phyloP scores from a whole-genome alignment of 2,797 vertebrate species.

The Platalea minor region DNA sequence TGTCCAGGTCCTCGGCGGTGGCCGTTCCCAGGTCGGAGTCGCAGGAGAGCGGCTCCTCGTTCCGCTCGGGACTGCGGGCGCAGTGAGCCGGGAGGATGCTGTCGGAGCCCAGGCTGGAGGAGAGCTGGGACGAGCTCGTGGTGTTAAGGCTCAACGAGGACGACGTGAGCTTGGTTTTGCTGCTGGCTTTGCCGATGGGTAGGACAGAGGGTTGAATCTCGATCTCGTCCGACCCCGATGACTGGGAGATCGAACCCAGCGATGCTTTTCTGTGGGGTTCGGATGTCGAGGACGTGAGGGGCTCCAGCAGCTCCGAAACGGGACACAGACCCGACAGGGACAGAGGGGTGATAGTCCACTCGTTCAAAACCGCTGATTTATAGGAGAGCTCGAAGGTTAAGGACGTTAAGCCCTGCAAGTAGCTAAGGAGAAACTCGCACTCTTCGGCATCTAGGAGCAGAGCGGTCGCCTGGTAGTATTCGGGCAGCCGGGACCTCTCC shows the following conservation, averaged over 20 bases:
- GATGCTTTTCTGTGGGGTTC: slow-evolving; percentile 78
- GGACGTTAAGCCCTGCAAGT: slow-evolving; percentile 89
- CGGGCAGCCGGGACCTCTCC: slow-evolving; percentile 80
- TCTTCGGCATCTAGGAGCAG: slow-evolving; percentile 89
- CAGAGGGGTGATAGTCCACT: slow-evolving; percentile 93
- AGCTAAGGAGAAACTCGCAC: slow-evolving; percentile 91
- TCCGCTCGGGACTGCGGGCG: slow-evolving; percentile 70
- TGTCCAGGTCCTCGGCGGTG: slow-evolving; percentile 67
- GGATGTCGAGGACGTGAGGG: not conserved
- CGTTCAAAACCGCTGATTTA: slow-evolving; percentile 91
- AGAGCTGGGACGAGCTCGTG: slow-evolving; percentile 88
- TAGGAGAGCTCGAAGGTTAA: slow-evolving; percentile 92
- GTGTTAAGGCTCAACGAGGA: slow-evolving; percentile 91
- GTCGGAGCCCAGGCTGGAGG: slow-evolving; percentile 91
- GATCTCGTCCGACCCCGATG: slow-evolving; percentile 82
- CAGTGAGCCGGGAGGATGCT: slow-evolving; percentile 78
- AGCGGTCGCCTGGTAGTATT: slow-evolving; percentile 86
- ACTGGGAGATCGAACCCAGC: slow-evolving; percentile 87
- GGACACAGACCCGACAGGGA: slow-evolving; percentile 92
- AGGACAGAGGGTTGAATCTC: slow-evolving; percentile 66
- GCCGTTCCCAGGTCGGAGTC: slow-evolving; percentile 74
- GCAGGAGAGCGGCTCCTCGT: slow-evolving; percentile 76
- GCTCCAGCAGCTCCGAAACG: slow-evolving; percentile 71
- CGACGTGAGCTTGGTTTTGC: slow-evolving; percentile 73
- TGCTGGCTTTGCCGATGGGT: slow-evolving; percentile 45